Evolutionary conservation across 1,140 invertebrate species (phyloP).

Genomic region (Micrasema longulum): DNA sequence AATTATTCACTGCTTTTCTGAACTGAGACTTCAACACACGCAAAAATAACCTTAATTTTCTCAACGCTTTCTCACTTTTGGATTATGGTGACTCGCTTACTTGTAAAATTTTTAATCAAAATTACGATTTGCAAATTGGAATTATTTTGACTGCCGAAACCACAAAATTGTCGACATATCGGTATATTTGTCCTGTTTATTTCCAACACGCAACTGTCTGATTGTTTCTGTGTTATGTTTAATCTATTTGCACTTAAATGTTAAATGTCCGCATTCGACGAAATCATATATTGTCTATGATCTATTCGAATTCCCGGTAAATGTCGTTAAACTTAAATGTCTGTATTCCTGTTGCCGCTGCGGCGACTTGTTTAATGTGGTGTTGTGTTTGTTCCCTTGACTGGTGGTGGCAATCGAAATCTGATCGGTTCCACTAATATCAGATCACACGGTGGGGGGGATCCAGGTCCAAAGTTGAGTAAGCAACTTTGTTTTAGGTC

Average conservation of each 20-base stretch:
- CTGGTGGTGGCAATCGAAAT: constrained; percentile 47
- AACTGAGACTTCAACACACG: constrained; percentile 39
- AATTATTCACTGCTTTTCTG: constrained; percentile 14
- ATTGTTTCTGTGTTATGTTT: constrained; percentile 2
- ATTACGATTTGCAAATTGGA: constrained; percentile 5
- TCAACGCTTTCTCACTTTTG: constrained; percentile 69
- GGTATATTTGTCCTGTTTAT: neutral
- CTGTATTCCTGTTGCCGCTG: constrained; percentile 7
- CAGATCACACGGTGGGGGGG: constrained; percentile 53
- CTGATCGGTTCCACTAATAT: constrained; percentile 18
- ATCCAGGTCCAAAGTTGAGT: constrained; percentile 69
- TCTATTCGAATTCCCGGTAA: neutral
- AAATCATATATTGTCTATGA: neutral
- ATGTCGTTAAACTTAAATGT: constrained; percentile 15
- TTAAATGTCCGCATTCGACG: constrained; percentile 7
- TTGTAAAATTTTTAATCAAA: constrained; percentile 8
- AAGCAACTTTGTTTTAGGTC: constrained; percentile 78
- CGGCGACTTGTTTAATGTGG: neutral
- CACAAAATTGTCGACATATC: too few species aligned
- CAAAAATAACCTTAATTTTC: constrained; percentile 52
- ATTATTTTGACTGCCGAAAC: constrained; percentile 6
- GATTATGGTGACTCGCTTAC: constrained; percentile 62
- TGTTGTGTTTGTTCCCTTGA: constrained; percentile 8
- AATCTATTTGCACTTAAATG: neutral
- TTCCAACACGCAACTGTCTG: neutral